A percentile compares a stretch with the other conserved stretches of the same genome.
Conservation (phyloP, 2,113 vertebrate genomes). For the Chloropsis cyanopogon region DNA sequence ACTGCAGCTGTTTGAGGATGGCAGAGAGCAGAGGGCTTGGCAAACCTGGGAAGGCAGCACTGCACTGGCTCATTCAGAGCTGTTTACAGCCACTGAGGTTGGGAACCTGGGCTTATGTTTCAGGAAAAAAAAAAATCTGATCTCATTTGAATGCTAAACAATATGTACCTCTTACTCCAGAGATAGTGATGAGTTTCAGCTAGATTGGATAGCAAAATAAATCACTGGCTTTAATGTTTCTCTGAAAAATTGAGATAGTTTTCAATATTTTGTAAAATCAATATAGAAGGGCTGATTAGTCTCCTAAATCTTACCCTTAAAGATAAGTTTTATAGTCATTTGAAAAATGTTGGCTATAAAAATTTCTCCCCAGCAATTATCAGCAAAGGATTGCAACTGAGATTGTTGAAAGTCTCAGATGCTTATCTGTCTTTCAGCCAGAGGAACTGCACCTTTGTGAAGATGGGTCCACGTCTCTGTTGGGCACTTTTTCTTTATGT, state of each 20-base stretch:
- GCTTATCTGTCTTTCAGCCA: neutral
- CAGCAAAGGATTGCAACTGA: neutral
- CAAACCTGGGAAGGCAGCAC: neutral
- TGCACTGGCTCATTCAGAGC: neutral
- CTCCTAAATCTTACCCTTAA: neutral
- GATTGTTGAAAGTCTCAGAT: neutral
- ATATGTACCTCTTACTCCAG: neutral
- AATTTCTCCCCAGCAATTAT: neutral
- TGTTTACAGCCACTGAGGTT: neutral
- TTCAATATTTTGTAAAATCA: neutral
- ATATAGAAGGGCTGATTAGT: neutral
- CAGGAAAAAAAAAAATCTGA: neutral
- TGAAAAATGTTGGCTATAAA: neutral
- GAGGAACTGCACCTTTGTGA: neutral
- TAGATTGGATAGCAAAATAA: neutral
- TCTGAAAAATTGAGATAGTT: neutral
- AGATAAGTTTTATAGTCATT: neutral
- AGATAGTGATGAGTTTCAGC: neutral
- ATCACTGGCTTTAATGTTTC: neutral
- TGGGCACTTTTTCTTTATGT: neutral
- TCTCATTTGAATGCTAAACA: neutral
- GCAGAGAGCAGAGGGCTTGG: conserved; percentile 9
- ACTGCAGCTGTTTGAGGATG: neutral
- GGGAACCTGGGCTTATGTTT: neutral
- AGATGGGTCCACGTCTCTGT: neutral